Evolutionary conservation across 2,888 invertebrate genomes (phyloP), one percentile per base, ranked within the genome.

Genomic region (Heliconius erato): DNA sequence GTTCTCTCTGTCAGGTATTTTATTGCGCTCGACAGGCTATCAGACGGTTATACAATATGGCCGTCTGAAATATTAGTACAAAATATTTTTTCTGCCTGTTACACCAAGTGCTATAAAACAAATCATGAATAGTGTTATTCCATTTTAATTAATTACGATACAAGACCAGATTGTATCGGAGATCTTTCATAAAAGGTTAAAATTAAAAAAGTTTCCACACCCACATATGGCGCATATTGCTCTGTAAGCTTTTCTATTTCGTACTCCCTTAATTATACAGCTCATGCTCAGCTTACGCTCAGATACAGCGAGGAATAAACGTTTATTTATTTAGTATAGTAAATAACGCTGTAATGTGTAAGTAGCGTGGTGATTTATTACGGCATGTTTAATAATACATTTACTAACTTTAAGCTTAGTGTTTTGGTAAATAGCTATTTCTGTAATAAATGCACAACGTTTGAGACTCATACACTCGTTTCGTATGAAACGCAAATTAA

Each of bases 191-290:
- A 16, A 32, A 68, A 74, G 49, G 59, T 65, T 59, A 49, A 84
- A 68, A 82, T 84, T 82, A 82, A 78, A 59, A 74, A 82, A 80
- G 40, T 84, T 84, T 80, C 19, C 26, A 19, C n/a, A 74, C 63
- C 68, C 71, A 77, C 71, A 81, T 68, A 28, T 74, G 68, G 28
- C 28, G 5, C 49, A 77, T 79, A 54, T 72, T 63, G 16, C 59
- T 23, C 59, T 78, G 26, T 11, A 19, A 26, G 40, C 67, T 26
- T 65, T 28, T 28, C n/a, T 78, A 63, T 63, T 59, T 79, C n/a
- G 72, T 63, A n/a, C 72, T 40, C 63, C 11, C 72, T 72, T 79
- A 40, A 79, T 72, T 72, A 79, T 79, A 67, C 26, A 44, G 65
- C 44, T 44, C 40, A 11, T 12, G n/a, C 72, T 40, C n/a, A 79